Conservation (phyloP, 2,888 invertebrate species). For the Acrocyrtus sp. region DNA sequence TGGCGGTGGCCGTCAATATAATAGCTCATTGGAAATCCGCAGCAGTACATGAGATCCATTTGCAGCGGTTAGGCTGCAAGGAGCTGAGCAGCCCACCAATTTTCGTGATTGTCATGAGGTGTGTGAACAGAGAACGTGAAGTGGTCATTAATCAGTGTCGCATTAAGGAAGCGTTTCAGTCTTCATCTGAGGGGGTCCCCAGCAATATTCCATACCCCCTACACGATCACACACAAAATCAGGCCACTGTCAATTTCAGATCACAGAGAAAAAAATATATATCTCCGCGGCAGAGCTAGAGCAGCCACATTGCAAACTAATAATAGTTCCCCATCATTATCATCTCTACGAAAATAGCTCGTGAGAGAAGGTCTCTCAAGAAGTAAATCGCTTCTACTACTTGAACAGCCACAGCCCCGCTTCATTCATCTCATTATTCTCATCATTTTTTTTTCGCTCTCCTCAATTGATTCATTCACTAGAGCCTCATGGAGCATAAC, state of each 20-base stretch:
- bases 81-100: no score
- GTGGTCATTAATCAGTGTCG: constrained; percentile 64
- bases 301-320: constrained; percentile 6
- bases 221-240: constrained; percentile 57
- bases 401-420: constrained; percentile 35
- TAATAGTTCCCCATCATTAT: background rate
- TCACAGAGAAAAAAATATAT: constrained; percentile 27
- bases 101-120: no score
- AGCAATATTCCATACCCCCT: constrained; percentile 53
- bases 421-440: constrained; percentile 11
- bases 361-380: background rate
- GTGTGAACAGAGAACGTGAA: no score
- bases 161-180: constrained; percentile 51
- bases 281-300: constrained; percentile 6
- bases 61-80: no score
- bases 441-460: constrained; percentile 46
- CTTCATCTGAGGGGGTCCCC: constrained; percentile 56
- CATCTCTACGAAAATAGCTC: constrained; percentile 7
- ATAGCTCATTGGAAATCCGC: no score
- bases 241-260: constrained; percentile 62
- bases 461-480: constrained; percentile 43
- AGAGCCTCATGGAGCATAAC: no score
- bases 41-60: no score
- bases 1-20: no score
- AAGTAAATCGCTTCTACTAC: background rate